These are phyloP conservation scores for Phania funesta DNA, from an alignment of 2,888 invertebrate species.

Conservation along the genomic window DNA sequence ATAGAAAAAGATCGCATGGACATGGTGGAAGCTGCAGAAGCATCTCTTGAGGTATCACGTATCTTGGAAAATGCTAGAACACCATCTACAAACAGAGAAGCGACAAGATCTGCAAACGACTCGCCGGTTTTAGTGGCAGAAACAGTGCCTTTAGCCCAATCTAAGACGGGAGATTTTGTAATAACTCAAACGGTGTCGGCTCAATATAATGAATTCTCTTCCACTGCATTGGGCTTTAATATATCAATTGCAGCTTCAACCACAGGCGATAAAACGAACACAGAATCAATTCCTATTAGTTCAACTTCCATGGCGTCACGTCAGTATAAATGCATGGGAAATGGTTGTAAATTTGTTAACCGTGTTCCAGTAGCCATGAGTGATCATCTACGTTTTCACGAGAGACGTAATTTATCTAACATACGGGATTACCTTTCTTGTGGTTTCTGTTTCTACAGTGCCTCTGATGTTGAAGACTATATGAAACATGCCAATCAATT, in stretches of 20 bases:
- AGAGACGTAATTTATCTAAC: constrained; percentile 69
- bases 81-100: constrained; percentile 32
- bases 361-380: constrained; percentile 72
- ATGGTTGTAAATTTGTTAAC: constrained; percentile 72
- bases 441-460: constrained; percentile 71
- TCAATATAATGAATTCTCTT: constrained; percentile 69
- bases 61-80: constrained; percentile 58
- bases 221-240: constrained; percentile 65
- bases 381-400: constrained; percentile 75
- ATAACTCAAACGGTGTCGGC: constrained; percentile 72
- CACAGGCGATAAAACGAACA: not conserved
- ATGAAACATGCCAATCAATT: constrained; percentile 71
- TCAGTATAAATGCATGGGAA: constrained; percentile 74
- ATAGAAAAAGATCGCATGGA: constrained; percentile 62
- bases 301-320: constrained; percentile 29
- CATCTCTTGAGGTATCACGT: constrained; percentile 61
- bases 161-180: constrained; percentile 67
- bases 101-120: constrained; percentile 37
- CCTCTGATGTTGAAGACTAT: constrained; percentile 71
- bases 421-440: constrained; percentile 73
- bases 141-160: constrained; percentile 68
- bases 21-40: constrained; percentile 51
- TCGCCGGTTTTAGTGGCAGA: constrained; percentile 69
- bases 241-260: constrained; percentile 69
- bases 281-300: not conserved